These are phyloP conservation scores for Hydrolagus affinis DNA, from an alignment of 2,113 vertebrate species.

Conservation along the genomic window DNA sequence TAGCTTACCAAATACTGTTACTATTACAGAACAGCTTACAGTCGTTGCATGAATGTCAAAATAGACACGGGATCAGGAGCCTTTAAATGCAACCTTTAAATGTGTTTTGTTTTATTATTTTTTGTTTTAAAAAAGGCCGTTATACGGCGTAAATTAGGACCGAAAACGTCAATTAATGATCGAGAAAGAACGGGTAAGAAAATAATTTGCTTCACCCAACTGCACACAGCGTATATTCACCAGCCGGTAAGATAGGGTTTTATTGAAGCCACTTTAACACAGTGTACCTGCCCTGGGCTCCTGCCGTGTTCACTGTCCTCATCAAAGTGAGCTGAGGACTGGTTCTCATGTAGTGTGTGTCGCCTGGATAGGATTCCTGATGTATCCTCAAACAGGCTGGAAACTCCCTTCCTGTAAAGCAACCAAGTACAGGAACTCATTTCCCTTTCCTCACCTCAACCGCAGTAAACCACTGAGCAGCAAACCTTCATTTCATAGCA, in stretches of 20 bases:
- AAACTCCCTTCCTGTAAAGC: slow-evolving; percentile 36
- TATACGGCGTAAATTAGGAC: too few relatives aligned
- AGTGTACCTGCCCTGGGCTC: slow-evolving; percentile 35
- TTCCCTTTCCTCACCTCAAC: background rate
- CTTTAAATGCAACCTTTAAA: too few relatives aligned
- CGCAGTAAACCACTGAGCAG: background rate
- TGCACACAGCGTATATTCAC: too few relatives aligned
- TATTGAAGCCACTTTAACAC: background rate
- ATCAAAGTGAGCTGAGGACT: slow-evolving; percentile 4
- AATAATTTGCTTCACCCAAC: too few relatives aligned
- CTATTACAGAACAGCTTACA: background rate
- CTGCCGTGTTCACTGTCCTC: slow-evolving; percentile 32
- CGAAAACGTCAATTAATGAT: too few relatives aligned
- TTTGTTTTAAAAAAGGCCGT: too few relatives aligned
- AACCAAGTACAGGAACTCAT: background rate
- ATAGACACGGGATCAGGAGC: background rate
- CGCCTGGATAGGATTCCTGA: slow-evolving; percentile 23
- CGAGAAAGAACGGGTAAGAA: too few relatives aligned
- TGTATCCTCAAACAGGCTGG: slow-evolving; percentile 40
- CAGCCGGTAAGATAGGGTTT: background rate
- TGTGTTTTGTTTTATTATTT: too few relatives aligned
- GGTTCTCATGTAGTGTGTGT: slow-evolving; percentile 17
- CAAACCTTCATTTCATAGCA: background rate
- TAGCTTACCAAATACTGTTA: background rate
- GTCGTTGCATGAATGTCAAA: background rate